Evolutionary conservation across 2,797 vertebrate genomes (phyloP), one percentile per base, ranked within the genome.

Genomic region (Sciurus carolinensis): DNA sequence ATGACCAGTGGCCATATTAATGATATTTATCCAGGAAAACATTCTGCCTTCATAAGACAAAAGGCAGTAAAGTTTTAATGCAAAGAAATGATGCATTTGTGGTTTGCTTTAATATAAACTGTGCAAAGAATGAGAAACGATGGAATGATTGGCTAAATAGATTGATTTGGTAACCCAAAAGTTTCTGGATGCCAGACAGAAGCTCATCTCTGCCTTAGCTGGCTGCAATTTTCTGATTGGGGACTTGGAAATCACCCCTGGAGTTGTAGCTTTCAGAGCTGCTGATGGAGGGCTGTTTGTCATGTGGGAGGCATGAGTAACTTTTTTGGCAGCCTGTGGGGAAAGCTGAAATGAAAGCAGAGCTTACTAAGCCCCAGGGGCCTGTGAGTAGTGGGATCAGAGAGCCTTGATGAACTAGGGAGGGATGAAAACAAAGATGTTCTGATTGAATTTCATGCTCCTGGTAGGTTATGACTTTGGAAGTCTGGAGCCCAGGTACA

Each of bases 61-160:
- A 99, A 33, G 99, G 99, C 96, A 99, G 99, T 98, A 99, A 99
- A 96, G 99, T 99, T 90, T 98, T 99, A 98, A 98, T 99, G 91
- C 99, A 98, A 95, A 99, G 99, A 8, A 99, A 99, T 97, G 99
- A 99, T 96, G 96, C 99, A 97, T 69, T 99, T 96, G 99, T 99
- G 97, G 99, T 99, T 0, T 99, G 99, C 96, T 99, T 99, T 1
- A 99, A 99, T 2, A 98, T 99, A 9, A 99, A 99, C 95, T 99
- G 99, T 1, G 99, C 99, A n/a, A 99, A 99, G 98, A 99, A 99
- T 26, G 99, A 99, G 0, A 99, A 99, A 94, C 99, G 99, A 36
- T 99, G 99, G 69, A 99, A 99, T 98, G 99, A 99, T 97, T 99
- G 99, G 99, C 99, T 99, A 95, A 99, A 99, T 97, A 99, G 99